These are phyloP conservation scores for Peribatodes rhomboidaria DNA, from an alignment of 2,888 invertebrate species.

Conservation along the genomic window DNA sequence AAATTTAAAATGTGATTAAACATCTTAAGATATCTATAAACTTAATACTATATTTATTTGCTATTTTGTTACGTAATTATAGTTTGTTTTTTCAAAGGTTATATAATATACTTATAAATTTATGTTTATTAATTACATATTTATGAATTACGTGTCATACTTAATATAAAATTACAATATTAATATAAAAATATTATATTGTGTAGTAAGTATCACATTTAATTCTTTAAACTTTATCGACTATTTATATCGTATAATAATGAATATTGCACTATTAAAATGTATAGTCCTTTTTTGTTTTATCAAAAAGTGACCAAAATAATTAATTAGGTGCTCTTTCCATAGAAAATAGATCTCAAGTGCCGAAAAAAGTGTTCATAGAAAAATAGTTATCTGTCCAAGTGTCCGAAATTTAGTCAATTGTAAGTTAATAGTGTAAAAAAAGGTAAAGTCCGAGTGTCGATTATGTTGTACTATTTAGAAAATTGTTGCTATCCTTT, in stretches of 20 bases:
- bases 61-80: neutral
- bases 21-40: neutral
- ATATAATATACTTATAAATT: no score
- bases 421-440: constrained; percentile 41
- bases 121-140: no score
- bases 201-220: no score
- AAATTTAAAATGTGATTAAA: no score
- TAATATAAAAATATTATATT: no score
- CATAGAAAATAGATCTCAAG: constrained; percentile 29
- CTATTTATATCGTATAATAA: neutral
- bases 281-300: constrained; percentile 9
- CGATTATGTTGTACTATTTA: neutral
- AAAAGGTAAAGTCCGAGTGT: constrained; percentile 11
- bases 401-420: constrained; percentile 36
- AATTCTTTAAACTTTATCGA: neutral
- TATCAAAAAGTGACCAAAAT: constrained; percentile 26
- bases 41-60: neutral
- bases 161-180: no score
- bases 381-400: constrained; percentile 35
- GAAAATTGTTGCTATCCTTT: no score
- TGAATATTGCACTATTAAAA: constrained; percentile 1
- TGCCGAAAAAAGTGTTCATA: constrained; percentile 44
- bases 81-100: no score
- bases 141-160: no score
- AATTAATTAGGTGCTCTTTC: constrained; percentile 25